Conservation (phyloP, 30 jellyfish, hydroid and myxozoan genomes). For the Clytia hemisphaerica region DNA sequence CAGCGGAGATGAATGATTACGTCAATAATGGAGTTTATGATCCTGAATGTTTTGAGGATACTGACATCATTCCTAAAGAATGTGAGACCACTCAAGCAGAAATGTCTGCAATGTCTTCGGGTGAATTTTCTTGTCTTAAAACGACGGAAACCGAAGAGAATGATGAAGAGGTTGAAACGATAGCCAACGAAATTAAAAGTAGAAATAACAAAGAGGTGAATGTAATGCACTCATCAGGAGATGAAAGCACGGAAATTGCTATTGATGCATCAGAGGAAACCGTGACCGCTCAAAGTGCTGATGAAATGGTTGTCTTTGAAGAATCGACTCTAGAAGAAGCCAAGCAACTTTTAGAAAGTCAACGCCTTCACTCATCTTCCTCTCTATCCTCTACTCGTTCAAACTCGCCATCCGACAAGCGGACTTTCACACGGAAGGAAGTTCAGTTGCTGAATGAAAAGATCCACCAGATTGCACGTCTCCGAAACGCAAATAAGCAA, state of each 20-base stretch:
- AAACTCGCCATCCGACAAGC: conserved; percentile 4
- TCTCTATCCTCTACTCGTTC: conserved; percentile 4
- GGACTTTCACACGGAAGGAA: too few species aligned
- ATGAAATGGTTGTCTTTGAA: background rate
- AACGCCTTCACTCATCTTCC: background rate
- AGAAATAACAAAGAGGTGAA: background rate
- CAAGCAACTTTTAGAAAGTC: background rate
- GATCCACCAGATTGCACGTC: too few species aligned
- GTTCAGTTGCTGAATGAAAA: too few species aligned
- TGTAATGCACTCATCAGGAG: background rate
- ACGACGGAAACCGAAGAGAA: too few species aligned
- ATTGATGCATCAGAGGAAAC: background rate
- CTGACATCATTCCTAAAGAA: conserved; percentile 20
- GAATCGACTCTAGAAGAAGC: too few species aligned
- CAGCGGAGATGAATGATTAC: conserved; percentile 12
- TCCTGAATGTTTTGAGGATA: conserved; percentile 12
- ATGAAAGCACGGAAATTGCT: background rate
- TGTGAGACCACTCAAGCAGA: conserved; percentile 22
- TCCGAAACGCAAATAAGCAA: too few species aligned
- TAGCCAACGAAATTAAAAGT: background rate
- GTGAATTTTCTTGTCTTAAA: too few species aligned
- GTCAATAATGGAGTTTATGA: background rate
- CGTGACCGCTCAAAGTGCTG: background rate
- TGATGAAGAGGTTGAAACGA: background rate
- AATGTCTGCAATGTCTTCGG: conserved; percentile 5